Conservation (phyloP, 2,113 vertebrate genomes). For the Recurvirostra avosetta region DNA sequence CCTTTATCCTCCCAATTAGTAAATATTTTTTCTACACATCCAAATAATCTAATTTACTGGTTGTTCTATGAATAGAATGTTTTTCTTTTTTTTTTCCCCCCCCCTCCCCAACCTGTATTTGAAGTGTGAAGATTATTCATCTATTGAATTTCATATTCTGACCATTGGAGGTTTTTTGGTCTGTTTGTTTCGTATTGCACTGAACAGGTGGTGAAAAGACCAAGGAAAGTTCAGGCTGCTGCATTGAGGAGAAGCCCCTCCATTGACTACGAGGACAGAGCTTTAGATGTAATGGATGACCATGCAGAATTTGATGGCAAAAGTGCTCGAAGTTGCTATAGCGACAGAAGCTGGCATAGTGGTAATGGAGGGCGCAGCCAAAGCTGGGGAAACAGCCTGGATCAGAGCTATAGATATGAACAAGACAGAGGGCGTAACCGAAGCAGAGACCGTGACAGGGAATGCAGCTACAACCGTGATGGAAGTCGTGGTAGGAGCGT, state of each 20-base stretch:
- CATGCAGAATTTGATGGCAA: slow-evolving; percentile 82
- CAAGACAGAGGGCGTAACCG: slow-evolving; percentile 64
- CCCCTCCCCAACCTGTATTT: rapidly evolving
- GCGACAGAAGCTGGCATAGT: slow-evolving; percentile 78
- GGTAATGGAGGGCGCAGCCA: slow-evolving; percentile 76
- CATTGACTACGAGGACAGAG: slow-evolving; percentile 76
- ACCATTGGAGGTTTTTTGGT: not conserved
- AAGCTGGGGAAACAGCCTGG: slow-evolving; percentile 78
- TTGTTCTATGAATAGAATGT: not conserved
- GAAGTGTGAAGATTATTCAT: not conserved
- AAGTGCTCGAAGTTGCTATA: slow-evolving; percentile 85
- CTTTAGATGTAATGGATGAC: slow-evolving; percentile 83
- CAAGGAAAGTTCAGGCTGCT: slow-evolving; percentile 81
- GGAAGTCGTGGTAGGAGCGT: slow-evolving; percentile 75
- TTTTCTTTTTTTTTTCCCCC: not conserved
- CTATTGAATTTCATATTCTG: not conserved
- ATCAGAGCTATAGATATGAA: slow-evolving; percentile 72
- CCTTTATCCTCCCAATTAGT: not conserved
- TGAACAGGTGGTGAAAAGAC: slow-evolving; percentile 87
- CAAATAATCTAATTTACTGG: not conserved
- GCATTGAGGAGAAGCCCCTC: slow-evolving; percentile 74
- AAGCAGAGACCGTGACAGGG: slow-evolving; percentile 31
- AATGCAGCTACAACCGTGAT: slow-evolving; percentile 67
- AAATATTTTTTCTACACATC: not conserved
- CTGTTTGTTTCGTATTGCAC: not conserved